Evolutionary conservation across 2,888 invertebrate species (phyloP).

Genomic region (Torymus texanus): DNA sequence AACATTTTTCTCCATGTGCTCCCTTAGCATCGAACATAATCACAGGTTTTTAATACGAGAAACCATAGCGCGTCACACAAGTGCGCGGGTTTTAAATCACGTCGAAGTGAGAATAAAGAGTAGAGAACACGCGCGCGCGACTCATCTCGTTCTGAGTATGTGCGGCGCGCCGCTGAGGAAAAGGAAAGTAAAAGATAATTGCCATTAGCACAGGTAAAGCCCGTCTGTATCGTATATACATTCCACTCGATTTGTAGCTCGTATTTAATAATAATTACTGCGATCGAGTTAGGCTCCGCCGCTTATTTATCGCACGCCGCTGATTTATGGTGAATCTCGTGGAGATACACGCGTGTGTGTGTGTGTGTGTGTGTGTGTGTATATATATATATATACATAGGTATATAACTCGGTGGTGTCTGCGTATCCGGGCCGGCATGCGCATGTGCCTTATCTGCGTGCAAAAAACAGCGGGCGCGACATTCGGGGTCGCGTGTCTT

Average conservation of each 20-base stretch:
- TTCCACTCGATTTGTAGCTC: constrained; percentile 12
- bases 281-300: constrained; percentile 4
- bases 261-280: constrained; percentile 22
- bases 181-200: constrained; percentile 19
- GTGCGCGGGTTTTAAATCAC: constrained; percentile 23
- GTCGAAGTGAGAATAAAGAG: constrained; percentile 18
- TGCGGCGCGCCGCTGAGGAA: background rate
- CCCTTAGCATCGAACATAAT: constrained; percentile 19
- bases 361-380: too few relatives aligned
- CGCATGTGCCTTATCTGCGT: too few relatives aligned
- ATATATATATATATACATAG: too few relatives aligned
- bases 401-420: too few relatives aligned
- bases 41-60: constrained; percentile 31
- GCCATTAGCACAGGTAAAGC: constrained; percentile 13
- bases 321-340: constrained; percentile 10
- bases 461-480: too few relatives aligned
- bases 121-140: background rate
- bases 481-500: too few relatives aligned
- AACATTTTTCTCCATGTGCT: too few relatives aligned
- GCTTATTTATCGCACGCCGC: constrained; percentile 10
- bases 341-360: too few relatives aligned
- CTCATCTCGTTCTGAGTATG: too few relatives aligned
- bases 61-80: constrained; percentile 23
- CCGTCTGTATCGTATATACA: background rate
- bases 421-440: background rate